Evolutionary conservation across 2,797 vertebrate genomes (phyloP).

Genomic region (Phalloptychus januarius): DNA sequence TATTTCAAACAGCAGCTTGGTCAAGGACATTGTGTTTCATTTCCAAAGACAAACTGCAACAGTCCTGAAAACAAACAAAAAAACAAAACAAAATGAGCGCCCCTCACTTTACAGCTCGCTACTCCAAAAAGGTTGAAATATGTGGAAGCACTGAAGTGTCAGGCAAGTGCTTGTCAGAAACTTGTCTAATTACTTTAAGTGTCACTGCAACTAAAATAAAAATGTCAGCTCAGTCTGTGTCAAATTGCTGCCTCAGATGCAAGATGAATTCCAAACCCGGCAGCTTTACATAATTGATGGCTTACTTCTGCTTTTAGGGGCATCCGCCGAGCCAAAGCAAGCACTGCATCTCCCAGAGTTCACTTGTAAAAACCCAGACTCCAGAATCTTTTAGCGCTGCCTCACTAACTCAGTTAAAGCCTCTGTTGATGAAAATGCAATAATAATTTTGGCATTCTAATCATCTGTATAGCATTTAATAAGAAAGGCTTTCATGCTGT

Average conservation of each 20-base stretch:
- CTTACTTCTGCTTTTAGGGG: slow-evolving; percentile 35
- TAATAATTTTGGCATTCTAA: slow-evolving; percentile 35
- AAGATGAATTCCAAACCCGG: slow-evolving; percentile 32
- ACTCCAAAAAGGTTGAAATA: slow-evolving; percentile 41
- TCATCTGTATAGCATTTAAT: slow-evolving; percentile 23
- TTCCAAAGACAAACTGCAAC: slow-evolving; percentile 41
- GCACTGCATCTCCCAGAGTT: slow-evolving; percentile 17
- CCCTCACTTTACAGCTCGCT: slow-evolving; percentile 3
- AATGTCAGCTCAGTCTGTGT: slow-evolving; percentile 55
- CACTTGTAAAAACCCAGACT: slow-evolving; percentile 20
- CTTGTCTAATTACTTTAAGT: slow-evolving; percentile 50
- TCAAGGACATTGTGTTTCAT: slow-evolving; percentile 55
- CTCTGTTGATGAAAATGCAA: slow-evolving; percentile 33
- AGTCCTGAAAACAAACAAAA: slow-evolving; percentile 17
- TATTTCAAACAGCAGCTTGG: slow-evolving; percentile 10
- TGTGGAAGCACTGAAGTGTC: slow-evolving; percentile 30
- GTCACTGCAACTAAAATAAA: slow-evolving; percentile 51
- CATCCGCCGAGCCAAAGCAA: slow-evolving; percentile 23
- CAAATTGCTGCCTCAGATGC: slow-evolving; percentile 48
- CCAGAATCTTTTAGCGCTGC: slow-evolving; percentile 22
- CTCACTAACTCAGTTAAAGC: slow-evolving; percentile 20
- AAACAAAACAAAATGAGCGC: slow-evolving; percentile 24
- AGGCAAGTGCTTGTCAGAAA: slow-evolving; percentile 39
- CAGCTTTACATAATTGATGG: slow-evolving; percentile 50
- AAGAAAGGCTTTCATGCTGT: slow-evolving; percentile 23